phyloP scores from a whole-genome alignment of 2,113 vertebrate species.

The Potamarius usumacintae region DNA sequence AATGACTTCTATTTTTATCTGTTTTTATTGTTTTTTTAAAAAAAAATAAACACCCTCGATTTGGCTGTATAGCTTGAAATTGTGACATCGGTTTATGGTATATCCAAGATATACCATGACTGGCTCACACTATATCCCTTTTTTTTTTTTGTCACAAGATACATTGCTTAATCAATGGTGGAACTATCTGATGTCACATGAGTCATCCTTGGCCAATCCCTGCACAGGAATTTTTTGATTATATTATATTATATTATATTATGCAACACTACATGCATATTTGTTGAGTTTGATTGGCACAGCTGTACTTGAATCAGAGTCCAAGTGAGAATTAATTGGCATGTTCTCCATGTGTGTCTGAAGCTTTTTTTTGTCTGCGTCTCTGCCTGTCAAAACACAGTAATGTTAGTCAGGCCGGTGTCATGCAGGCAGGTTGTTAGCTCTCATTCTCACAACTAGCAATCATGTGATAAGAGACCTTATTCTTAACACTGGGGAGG shows the following conservation, averaged over 20 bases:
- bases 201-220: no score
- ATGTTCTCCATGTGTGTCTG: neutral
- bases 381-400: neutral
- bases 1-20: no score
- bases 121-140: no score
- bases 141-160: no score
- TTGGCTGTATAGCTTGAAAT: no score
- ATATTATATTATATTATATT: neutral
- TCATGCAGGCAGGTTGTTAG: slow-evolving; percentile 16
- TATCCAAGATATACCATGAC: no score
- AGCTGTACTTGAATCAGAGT: neutral
- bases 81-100: no score
- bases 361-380: neutral
- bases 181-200: no score
- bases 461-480: slow-evolving; percentile 22
- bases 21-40: no score
- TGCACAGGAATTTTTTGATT: neutral
- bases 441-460: neutral
- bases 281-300: neutral
- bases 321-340: neutral
- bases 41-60: no score
- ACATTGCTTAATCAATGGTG: no score
- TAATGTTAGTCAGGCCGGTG: neutral
- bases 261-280: neutral
- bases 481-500: neutral